Evolutionary conservation across 2,113 vertebrate species (phyloP), one percentile per base, ranked within the genome.

Genomic region (Perca flavescens): DNA sequence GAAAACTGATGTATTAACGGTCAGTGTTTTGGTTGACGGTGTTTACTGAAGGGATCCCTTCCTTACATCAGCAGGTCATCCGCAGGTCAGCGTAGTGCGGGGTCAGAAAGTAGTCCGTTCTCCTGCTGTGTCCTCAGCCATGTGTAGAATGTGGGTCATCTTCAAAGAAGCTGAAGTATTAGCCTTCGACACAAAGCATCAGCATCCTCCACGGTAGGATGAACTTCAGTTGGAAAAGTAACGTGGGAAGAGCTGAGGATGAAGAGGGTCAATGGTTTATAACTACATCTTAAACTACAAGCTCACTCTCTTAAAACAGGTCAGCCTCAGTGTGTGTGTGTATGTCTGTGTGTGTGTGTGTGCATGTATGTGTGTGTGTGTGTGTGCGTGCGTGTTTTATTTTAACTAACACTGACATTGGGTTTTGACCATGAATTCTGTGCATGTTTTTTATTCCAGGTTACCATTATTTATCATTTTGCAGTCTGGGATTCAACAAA

Each of bases 71-170:
- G 61, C 43, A 22, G 91, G 92, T 93, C 90, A 80, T 28, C 1
- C 4, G n/a, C 60, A 56, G 91, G 93, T 91, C 91, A 88, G 77
- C 28, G 76, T 77, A 62, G 80, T 43, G 53, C 69, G 74, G 88
- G 91, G 93, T 93, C 89, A 90, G 91, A 93, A 92, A 90, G 80
- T 89, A 86, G 87, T 85, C 77, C 68, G 68, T 86, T 62, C 87
- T 80, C 92, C 93, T 28, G 90, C 93, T 93, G 92, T 82, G 92
- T 90, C 91, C 84, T 85, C 91, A 89, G 92, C 91, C 91, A 93
- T 91, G 92, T 94, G 91, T 77, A 92, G 92, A 93, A 94, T 93
- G 88, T 92, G 88, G 89, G 91, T 82, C 87, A 89, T 92, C 86
- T 93, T 91, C 90, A 94, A 94, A 93, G 89, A 83, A 67, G 74